Base-by-base conservation (phyloP, 2,113 vertebrate genomes). In the Phalacrocorax carbo region DNA sequence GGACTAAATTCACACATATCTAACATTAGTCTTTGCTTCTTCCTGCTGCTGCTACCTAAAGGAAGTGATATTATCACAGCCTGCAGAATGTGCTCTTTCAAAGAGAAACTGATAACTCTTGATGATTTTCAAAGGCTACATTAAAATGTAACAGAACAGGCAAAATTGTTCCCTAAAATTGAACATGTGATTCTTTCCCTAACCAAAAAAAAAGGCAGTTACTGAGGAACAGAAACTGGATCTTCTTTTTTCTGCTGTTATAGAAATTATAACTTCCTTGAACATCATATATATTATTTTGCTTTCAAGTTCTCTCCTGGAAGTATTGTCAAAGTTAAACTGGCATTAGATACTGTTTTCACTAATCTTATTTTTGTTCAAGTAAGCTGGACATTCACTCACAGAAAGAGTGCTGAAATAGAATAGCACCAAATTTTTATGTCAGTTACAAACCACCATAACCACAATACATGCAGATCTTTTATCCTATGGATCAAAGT, bases 21-120 rank as follows among this genome's bases (percentile, higher is more conserved):
- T 89, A 61, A 62, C 36, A 70, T 51, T 51, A 76, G 30, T 76
- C 42, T 82, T 77, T 36, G 20, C 40, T 84, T 79, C 57, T 79
- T 61, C 52, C 57, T 70, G 30, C 27, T 82, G 57, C 73, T 92
- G n/a, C 55, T 85, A 96, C 81, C 46, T 95, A 88, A 95, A 94
- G 79, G 69, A 97, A 92, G 38, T n/a, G 61, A 82, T 82, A 80
- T 52, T 95, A 96, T 97, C 96, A 96, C 68, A 96, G 42, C 29
- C 89, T 97, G 70, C 66, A 95, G 87, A 96, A 97, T 48, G 61
- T 82, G 55, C 62, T 68, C 65, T 82, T 94, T 93, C 94, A 91
- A 96, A 97, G 94, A 90, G 83, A 88, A 96, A 80, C 32, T 64
- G 71, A 6, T 84, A 96, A 94, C 46, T 76, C 88, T 94, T 94